Percentiles rank a stretch among this genome's conserved stretches.
Conservation (phyloP, 1,140 invertebrate species). For the Calliphora vicina region DNA sequence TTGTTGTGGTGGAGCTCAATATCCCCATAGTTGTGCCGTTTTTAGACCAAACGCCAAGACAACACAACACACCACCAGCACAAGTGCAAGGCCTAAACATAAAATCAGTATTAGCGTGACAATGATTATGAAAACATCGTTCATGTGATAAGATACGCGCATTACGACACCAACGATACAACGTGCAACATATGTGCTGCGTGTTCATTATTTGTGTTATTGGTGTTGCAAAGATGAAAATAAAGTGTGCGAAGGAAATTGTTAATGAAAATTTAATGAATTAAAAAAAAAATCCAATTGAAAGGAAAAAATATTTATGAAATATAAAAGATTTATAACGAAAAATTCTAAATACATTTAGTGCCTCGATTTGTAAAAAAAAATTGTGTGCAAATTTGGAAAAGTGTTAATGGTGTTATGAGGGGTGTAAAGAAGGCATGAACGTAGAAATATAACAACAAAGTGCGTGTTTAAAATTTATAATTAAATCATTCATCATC, state of each 20-base stretch:
- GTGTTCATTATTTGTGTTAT: neutral
- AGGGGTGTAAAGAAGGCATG: neutral
- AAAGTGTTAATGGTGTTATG: neutral
- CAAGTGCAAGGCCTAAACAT: constrained; percentile 27
- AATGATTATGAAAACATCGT: constrained; percentile 24
- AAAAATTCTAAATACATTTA: too few species aligned
- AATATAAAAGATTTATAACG: too few species aligned
- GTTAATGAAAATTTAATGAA: neutral
- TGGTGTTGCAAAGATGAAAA: neutral
- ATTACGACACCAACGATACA: neutral
- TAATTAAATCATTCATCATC: neutral
- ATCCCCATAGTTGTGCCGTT: neutral
- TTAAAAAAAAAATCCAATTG: neutral
- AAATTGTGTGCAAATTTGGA: neutral
- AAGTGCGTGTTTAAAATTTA: neutral
- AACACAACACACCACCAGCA: neutral
- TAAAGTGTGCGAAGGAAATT: too few species aligned
- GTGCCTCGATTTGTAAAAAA: neutral
- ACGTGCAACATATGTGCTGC: neutral
- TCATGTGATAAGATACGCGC: neutral
- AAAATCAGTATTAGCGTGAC: constrained; percentile 20
- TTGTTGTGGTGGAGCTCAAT: constrained; percentile 12
- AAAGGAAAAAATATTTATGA: neutral
- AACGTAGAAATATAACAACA: neutral
- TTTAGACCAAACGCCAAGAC: neutral